Evolutionary conservation across 2,797 vertebrate genomes (phyloP).

Genomic region (Heliangelus exortis): DNA sequence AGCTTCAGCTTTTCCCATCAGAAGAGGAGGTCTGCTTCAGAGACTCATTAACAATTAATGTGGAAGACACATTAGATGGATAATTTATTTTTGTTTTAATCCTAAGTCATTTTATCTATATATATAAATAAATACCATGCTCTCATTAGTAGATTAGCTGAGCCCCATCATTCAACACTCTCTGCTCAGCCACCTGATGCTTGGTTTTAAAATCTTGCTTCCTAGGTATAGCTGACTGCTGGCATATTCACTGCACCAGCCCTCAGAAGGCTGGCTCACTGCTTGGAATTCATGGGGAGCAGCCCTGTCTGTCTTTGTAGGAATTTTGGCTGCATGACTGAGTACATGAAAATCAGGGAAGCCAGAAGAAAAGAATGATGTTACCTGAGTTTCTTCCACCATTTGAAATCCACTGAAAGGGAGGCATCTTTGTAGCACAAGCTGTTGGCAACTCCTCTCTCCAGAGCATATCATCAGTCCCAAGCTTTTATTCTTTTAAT

Average conservation of each 20-base stretch:
- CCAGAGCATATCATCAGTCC: constrained; percentile 51
- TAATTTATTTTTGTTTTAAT: neutral
- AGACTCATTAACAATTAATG: neutral
- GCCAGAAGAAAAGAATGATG: constrained; percentile 65
- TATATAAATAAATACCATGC: neutral
- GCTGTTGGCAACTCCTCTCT: constrained; percentile 65
- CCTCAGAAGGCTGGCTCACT: constrained; percentile 9
- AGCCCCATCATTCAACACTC: neutral
- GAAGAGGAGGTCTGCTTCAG: neutral
- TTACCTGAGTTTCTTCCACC: constrained; percentile 60
- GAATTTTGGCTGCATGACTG: constrained; percentile 56
- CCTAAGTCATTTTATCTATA: neutral
- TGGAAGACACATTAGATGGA: neutral
- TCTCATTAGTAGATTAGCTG: neutral
- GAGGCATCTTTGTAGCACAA: constrained; percentile 64
- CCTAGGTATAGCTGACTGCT: constrained; percentile 30
- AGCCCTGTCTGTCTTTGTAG: constrained; percentile 44
- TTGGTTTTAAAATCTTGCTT: constrained; percentile 14
- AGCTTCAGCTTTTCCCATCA: neutral
- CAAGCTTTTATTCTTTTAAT: constrained; percentile 67
- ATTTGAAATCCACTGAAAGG: constrained; percentile 63
- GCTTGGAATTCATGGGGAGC: constrained; percentile 60
- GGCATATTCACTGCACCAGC: constrained; percentile 32
- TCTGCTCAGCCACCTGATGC: neutral
- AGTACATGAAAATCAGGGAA: constrained; percentile 60